Base-by-base conservation (phyloP, 2,797 vertebrate species). In the Esox masquinongy region DNA sequence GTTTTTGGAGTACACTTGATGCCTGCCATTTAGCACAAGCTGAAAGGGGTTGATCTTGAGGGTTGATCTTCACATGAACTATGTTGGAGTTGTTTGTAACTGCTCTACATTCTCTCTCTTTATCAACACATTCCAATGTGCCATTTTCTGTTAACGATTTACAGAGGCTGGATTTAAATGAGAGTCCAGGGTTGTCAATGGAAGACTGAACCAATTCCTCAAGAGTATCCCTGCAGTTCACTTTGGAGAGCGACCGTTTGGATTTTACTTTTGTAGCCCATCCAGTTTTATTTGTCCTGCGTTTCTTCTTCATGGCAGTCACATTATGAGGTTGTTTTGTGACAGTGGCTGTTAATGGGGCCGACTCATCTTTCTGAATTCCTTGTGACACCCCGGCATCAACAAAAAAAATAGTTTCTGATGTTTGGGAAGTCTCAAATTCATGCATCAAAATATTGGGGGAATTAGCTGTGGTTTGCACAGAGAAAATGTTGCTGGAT, bases 201-300 rank as follows among this genome's bases (percentile, higher is more conserved):
- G 74, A 36, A 24, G 31, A 56, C 7, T 29, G 74, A 69, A 47
- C 9, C 47, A 59, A 3, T 19, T 12, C 61, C 1, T 49, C 16
- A 15, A 66, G 59, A 19, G 72, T 34, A 31, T 50, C 29, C 5
- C 61, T 31, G 63, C 11, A 8, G 43, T 17, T 43, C 8, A 31
- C 24, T 26, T 51, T 36, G 47, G 9, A 5, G 26, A 19, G 63
- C 66, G 16, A 24, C 31, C 43, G 69, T 72, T 79, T 79, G 17
- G 53, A 53, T 24, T 70, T 82, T 15, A 26, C 72, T 22, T 39
- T 59, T 16, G 26, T 73, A 4, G 29, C 15, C 73, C 75, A 73
- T 56, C 47, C 66, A 0, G 50, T 75, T 71, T 47, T 68, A 49
- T 68, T 76, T 61, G 39, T 59, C 53, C 68, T 69, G 22, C 29